Percentiles rank a stretch among this genome's conserved stretches.
Evolutionary conservation across 2,888 invertebrate species (phyloP).

Genomic region (Drosophila prolongata): DNA sequence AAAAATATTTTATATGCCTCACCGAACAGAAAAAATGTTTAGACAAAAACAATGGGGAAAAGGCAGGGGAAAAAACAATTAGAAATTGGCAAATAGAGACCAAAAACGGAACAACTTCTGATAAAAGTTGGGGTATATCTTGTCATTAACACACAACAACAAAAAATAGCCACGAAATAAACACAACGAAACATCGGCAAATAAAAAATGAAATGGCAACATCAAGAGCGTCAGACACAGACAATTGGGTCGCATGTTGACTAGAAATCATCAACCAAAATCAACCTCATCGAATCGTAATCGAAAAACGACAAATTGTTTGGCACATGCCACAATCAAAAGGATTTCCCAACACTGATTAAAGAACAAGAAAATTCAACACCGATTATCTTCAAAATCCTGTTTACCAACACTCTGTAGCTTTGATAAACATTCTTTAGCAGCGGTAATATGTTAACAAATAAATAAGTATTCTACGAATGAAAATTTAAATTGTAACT

Average conservation of each 20-base stretch:
- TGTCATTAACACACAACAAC: conserved; percentile 21
- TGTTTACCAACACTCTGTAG: background rate
- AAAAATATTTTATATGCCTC: conserved; percentile 68
- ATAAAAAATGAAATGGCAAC: conserved; percentile 23
- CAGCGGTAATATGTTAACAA: too few relatives aligned
- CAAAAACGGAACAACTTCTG: conserved; percentile 7
- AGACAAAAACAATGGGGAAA: conserved; percentile 3
- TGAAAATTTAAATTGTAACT: too few relatives aligned
- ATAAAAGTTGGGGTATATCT: conserved; percentile 18
- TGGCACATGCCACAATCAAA: conserved; percentile 9
- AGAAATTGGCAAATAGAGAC: conserved; percentile 40
- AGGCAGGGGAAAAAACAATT: conserved; percentile 26
- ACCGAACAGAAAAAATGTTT: conserved; percentile 28
- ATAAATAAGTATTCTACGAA: too few relatives aligned
- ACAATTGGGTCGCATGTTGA: conserved; percentile 53
- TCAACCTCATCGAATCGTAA: conserved; percentile 30
- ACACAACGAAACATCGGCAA: conserved; percentile 54
- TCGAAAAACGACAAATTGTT: background rate
- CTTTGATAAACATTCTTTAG: too few relatives aligned
- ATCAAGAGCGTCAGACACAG: conserved; percentile 7
- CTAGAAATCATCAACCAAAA: conserved; percentile 3
- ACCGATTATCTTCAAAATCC: background rate
- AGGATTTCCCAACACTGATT: background rate
- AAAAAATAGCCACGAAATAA: conserved; percentile 14
- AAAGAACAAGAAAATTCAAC: background rate